Base-by-base conservation (phyloP, 2,888 invertebrate genomes). In the Lordiphosa andalusiaca region DNA sequence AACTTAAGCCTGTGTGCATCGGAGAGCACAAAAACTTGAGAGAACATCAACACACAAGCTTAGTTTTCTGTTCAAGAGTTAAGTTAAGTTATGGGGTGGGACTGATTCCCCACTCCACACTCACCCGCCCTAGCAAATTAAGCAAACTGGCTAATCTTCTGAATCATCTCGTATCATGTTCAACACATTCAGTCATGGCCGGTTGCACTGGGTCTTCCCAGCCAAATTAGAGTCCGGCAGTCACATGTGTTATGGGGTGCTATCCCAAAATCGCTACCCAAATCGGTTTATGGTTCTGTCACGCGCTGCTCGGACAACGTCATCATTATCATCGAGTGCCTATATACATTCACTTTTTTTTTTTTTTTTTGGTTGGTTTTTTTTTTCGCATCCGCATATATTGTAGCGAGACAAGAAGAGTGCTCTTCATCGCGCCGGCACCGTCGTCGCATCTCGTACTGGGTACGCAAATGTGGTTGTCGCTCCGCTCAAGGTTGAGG, bases 281-380 rank as follows among this genome's bases (percentile, higher is more conserved):
- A 30, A 55, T 67, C 57, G 41, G 56, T 74, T 77, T 77, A 81
- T 74, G 72, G 74, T 77, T 77, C 76, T 77, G 76, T 77, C 76
- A 81, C 76, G 76, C 65, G 70, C 56, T 13, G 41, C 63, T 65
- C 39, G 63, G 71, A 50, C 73, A 78, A 74, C 82, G 76, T 77
- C 76, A 72, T 69, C 57, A 72, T 44, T 30, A 44, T 44, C 30
- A 63, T 62, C 63, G 30, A 77, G 75, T 80, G 67, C 71, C 61
- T 64, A 62, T 49, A 72, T 72, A 77, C 76, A 77, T 77, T 77
- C 76, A 77, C 82, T 81, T 74, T 81, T 69, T 61, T 62, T 81
- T 30, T 71, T 69, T 61, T 62, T 81, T 30, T 71, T n/a, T n/a
- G n/a, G n/a, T n/a, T n/a, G n/a, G 16, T 16, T 16, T 16, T 16